Conservation (phyloP, 1,140 invertebrate genomes). For the Pentalonia nigronervosa region DNA sequence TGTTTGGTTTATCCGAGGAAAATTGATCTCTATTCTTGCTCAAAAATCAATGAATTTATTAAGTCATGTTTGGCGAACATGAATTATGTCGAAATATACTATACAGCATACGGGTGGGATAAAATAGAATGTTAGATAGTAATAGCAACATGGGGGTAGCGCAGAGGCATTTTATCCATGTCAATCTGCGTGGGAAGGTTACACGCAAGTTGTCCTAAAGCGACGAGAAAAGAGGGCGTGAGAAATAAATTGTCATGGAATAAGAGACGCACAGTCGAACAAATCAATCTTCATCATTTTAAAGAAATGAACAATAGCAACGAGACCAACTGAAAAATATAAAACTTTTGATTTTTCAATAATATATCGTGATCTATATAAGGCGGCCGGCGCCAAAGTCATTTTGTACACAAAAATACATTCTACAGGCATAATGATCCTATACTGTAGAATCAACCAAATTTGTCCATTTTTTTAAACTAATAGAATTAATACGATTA, state of each 20-base stretch:
- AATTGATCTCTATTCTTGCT: neutral
- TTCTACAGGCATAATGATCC: no score
- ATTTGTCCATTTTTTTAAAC: no score
- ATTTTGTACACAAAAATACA: no score
- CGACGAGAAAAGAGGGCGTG: neutral
- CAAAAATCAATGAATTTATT: constrained; percentile 5
- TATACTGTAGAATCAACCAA: no score
- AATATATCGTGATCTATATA: neutral
- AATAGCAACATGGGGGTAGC: neutral
- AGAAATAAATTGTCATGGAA: constrained; percentile 25
- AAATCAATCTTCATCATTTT: constrained; percentile 46
- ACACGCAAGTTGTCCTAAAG: constrained; percentile 15
- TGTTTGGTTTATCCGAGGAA: neutral
- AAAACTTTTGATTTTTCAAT: neutral
- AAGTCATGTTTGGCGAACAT: neutral
- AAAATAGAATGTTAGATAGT: neutral
- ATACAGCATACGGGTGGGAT: no score
- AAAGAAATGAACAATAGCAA: neutral
- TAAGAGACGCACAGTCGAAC: neutral
- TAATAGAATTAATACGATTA: no score
- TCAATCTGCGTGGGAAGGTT: neutral
- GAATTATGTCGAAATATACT: neutral
- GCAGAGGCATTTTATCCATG: neutral
- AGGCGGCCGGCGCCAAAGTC: neutral
- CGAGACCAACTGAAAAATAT: neutral